Conservation (phyloP, 2,888 invertebrate genomes). For the Cremastinae sp. region DNA sequence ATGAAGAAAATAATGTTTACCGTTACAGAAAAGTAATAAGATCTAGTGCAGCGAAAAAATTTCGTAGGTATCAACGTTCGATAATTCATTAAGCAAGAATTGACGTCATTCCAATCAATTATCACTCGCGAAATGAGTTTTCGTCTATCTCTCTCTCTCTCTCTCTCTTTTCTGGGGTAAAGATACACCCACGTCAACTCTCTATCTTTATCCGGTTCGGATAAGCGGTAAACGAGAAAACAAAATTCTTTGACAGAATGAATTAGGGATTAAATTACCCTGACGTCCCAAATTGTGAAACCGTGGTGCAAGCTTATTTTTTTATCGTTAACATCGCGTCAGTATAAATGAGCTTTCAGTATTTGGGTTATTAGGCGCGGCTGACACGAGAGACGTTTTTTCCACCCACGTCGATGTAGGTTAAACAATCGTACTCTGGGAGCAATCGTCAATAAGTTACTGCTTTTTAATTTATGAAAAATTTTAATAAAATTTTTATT, state of each 20-base stretch:
- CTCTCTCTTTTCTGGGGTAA: neutral
- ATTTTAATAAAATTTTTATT: too few species aligned
- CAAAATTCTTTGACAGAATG: neutral
- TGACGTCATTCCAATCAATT: constrained; percentile 37
- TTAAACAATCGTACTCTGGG: constrained; percentile 5
- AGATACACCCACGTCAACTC: too few species aligned
- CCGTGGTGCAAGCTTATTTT: neutral
- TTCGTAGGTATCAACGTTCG: constrained; percentile 31
- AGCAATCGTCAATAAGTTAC: constrained; percentile 6
- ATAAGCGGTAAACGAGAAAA: too few species aligned
- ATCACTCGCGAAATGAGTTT: constrained; percentile 10
- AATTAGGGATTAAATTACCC: neutral
- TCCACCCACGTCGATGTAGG: constrained; percentile 35
- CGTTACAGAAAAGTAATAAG: too few species aligned
- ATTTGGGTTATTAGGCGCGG: constrained; percentile 61
- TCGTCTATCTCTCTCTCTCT: constrained; percentile 15
- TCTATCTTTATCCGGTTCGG: too few species aligned
- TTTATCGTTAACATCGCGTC: neutral
- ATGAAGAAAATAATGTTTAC: too few species aligned
- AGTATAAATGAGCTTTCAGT: constrained; percentile 37
- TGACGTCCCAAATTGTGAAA: neutral
- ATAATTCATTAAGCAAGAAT: constrained; percentile 44
- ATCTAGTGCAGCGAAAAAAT: constrained; percentile 21
- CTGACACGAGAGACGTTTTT: constrained; percentile 43
- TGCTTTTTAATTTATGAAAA: too few species aligned